Evolutionary conservation across 2,113 vertebrate species (phyloP).

Genomic region (Sigmodon hispidus): DNA sequence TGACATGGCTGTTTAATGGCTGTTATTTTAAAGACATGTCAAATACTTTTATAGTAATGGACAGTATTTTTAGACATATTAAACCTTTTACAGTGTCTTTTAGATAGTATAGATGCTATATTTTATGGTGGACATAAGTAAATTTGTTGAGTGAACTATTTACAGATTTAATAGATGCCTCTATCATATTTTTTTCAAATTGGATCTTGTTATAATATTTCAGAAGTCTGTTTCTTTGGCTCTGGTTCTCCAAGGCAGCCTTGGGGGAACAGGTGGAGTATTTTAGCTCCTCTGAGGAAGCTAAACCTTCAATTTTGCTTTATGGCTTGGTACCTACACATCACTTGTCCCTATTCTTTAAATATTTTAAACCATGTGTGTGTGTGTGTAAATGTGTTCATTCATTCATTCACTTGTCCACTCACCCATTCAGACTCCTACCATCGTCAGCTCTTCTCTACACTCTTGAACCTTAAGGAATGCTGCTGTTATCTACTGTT

Average conservation of each 20-base stretch:
- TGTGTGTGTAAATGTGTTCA: background rate
- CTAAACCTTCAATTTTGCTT: background rate
- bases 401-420: background rate
- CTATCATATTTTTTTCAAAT: background rate
- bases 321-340: constrained; percentile 24
- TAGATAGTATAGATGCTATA: background rate
- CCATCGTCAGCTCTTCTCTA: too few species aligned
- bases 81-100: constrained; percentile 38
- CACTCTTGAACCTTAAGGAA: background rate
- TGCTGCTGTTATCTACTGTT: constrained; percentile 6
- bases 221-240: background rate
- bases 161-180: background rate
- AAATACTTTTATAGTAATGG: constrained; percentile 14
- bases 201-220: constrained; percentile 34
- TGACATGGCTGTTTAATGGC: constrained; percentile 13
- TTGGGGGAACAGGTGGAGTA: constrained; percentile 60
- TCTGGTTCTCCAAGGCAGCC: constrained; percentile 21
- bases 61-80: constrained; percentile 45
- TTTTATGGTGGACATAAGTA: constrained; percentile 47
- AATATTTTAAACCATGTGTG: background rate
- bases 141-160: background rate
- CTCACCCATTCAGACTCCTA: too few species aligned
- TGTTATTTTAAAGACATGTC: constrained; percentile 38
- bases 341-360: background rate
- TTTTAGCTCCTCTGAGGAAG: background rate